These are phyloP conservation scores for Aphis gossypii DNA, from an alignment of 1,140 invertebrate species.

Conservation along the genomic window DNA sequence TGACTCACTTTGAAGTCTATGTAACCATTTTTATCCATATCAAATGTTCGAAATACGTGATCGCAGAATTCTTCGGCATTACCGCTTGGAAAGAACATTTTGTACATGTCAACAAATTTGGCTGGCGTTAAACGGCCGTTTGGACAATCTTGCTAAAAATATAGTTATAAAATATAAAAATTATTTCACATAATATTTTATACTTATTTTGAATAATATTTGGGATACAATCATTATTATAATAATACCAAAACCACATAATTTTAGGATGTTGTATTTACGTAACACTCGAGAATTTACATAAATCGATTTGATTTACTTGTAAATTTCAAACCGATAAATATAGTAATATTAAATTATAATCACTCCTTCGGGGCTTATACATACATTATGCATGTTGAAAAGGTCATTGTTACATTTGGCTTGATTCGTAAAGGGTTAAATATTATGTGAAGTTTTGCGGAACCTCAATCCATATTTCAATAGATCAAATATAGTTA, in stretches of 20 bases:
- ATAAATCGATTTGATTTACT: constrained; percentile 10
- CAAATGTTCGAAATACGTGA: constrained; percentile 98
- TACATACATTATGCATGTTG: not conserved
- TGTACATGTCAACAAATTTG: constrained; percentile 99
- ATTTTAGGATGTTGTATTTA: not conserved
- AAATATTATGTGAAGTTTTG: not conserved
- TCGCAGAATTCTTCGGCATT: constrained; percentile 99
- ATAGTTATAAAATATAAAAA: not conserved
- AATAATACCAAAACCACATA: not conserved
- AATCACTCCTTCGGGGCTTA: constrained; percentile 8
- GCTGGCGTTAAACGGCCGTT: constrained; percentile 95
- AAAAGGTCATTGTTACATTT: not conserved
- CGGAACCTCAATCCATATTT: not conserved
- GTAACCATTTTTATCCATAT: constrained; percentile 98
- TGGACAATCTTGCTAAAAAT: constrained; percentile 95
- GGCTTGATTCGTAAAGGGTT: constrained; percentile 15
- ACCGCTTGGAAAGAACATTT: constrained; percentile 98
- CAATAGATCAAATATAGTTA: not conserved
- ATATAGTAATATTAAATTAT: not conserved
- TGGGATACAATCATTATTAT: not conserved
- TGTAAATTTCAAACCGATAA: not conserved
- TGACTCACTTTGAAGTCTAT: constrained; percentile 91
- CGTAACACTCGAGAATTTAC: not conserved
- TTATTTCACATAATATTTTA: not conserved
- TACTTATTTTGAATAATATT: not conserved